Base-by-base conservation (phyloP, 2,797 vertebrate species). In the Mareca strepera region DNA sequence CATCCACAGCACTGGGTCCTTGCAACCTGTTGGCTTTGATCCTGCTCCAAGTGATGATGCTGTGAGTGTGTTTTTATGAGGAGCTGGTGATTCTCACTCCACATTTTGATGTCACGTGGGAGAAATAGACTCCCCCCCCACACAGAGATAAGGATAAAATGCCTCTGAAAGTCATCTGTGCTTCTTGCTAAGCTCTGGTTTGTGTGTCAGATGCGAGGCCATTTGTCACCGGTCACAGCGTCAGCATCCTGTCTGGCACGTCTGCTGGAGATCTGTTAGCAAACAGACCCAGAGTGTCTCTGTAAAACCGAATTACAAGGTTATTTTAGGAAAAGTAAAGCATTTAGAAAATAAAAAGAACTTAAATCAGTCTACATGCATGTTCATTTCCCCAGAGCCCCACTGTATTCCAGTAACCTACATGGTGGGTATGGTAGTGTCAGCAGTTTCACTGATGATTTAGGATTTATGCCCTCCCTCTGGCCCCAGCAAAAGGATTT, bases 311-410 rank as follows among this genome's bases (percentile, higher is more conserved):
- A 16, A 9, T 10, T 20, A 15, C 4, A 3, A 6, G 11, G 39
- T 62, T 6, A 4, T 37, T 12, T 31, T 11, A 31, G 43, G 62
- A 29, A 18, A 17, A n/a, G 11, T 7, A 10, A 43, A 50, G 50
- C 7, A 3, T 12, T 39, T 26, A 17, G 35, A 35, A 31, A 13
- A 16, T 15, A 64, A 9, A 33, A 56, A 48, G 10, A 16, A 3
- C 21, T 50, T 13, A 6, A 35, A 25, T 7, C 35, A 3, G 29
- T 7, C 44, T 17, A 2, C 4, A 3, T 5, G 8, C 2, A 8
- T 3, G 50, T 35, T 17, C 11, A 2, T 64, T 29, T 41, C 21
- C 37, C 21, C 26, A 4, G 43, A 14, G 43, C 50, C 50, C 21
- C 28, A 5, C 33, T 41, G 2, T 1, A 13, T 10, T 10, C 48